These are phyloP conservation scores for Blastobasis lacticolella DNA, from an alignment of 2,888 invertebrate species.

Conservation along the genomic window DNA sequence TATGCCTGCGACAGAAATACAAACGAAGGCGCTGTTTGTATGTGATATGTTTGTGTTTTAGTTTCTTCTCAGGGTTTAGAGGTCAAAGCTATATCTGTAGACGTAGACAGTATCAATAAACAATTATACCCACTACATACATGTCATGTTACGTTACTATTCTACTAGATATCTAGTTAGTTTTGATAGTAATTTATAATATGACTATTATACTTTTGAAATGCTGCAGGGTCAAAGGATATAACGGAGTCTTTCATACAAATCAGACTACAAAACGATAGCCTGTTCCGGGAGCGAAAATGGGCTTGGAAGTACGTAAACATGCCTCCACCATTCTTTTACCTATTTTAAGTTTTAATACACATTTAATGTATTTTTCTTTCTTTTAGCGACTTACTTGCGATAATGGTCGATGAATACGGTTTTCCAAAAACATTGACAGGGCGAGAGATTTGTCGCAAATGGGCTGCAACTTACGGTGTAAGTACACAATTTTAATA, in stretches of 20 bases:
- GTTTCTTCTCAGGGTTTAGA: too few species aligned
- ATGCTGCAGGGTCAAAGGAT: slow-evolving; percentile 58
- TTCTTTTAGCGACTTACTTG: slow-evolving; percentile 40
- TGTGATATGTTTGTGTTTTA: too few species aligned
- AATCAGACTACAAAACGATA: slow-evolving; percentile 60
- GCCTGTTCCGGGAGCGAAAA: slow-evolving; percentile 57
- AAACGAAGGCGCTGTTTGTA: too few species aligned
- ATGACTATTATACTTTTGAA: background rate
- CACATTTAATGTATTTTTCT: background rate
- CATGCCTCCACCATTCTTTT: background rate
- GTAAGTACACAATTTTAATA: slow-evolving; percentile 30
- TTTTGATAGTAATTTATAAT: too few species aligned
- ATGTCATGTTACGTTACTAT: too few species aligned
- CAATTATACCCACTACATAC: too few species aligned
- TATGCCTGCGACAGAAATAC: too few species aligned
- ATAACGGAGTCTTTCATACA: slow-evolving; percentile 66
- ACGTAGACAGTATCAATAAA: too few species aligned
- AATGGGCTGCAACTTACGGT: slow-evolving; percentile 55
- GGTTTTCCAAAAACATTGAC: slow-evolving; percentile 53
- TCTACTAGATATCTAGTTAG: too few species aligned
- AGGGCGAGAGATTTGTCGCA: slow-evolving; percentile 47
- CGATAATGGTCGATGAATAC: slow-evolving; percentile 52
- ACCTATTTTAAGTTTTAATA: too few species aligned
- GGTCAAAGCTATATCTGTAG: too few species aligned
- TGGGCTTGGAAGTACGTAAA: slow-evolving; percentile 64